These are phyloP conservation scores for Apolygus lucorum DNA, from an alignment of 1,140 invertebrate genomes.

Conservation along the genomic window DNA sequence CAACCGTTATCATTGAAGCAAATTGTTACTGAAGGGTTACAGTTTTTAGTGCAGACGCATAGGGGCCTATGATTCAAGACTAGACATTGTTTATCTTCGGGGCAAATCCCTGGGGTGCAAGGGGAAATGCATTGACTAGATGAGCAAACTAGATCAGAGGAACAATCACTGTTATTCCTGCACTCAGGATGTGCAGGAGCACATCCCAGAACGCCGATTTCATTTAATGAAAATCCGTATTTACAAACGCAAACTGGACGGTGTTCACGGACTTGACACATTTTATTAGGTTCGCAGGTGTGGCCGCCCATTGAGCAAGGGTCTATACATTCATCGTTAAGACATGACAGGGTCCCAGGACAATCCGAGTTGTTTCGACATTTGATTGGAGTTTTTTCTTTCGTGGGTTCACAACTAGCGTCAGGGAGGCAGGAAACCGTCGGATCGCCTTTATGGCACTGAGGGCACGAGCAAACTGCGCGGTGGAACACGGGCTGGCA, in stretches of 20 bases:
- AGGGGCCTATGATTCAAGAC: constrained; percentile 74
- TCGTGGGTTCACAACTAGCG: constrained; percentile 51
- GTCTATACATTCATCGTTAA: constrained; percentile 64
- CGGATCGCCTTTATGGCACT: constrained; percentile 75
- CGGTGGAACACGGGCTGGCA: constrained; percentile 74
- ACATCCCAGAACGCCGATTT: constrained; percentile 71
- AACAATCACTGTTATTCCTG: constrained; percentile 69
- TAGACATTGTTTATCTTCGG: constrained; percentile 70
- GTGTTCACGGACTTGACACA: constrained; percentile 78
- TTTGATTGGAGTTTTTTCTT: constrained; percentile 5
- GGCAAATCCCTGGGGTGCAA: constrained; percentile 60
- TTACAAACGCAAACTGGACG: constrained; percentile 79
- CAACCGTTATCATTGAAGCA: constrained; percentile 82
- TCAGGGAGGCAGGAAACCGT: constrained; percentile 64
- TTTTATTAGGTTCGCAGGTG: constrained; percentile 67
- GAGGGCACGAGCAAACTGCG: constrained; percentile 74
- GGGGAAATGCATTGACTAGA: constrained; percentile 75
- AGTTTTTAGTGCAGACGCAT: constrained; percentile 78
- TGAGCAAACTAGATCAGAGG: constrained; percentile 72
- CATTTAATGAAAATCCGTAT: constrained; percentile 75
- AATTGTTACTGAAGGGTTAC: constrained; percentile 73
- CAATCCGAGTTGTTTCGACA: constrained; percentile 54
- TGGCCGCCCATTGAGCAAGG: constrained; percentile 54
- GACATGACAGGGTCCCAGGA: constrained; percentile 63
- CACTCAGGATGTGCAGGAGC: constrained; percentile 70